Conservation (phyloP, 2,113 vertebrate genomes). For the Merops nubicus region DNA sequence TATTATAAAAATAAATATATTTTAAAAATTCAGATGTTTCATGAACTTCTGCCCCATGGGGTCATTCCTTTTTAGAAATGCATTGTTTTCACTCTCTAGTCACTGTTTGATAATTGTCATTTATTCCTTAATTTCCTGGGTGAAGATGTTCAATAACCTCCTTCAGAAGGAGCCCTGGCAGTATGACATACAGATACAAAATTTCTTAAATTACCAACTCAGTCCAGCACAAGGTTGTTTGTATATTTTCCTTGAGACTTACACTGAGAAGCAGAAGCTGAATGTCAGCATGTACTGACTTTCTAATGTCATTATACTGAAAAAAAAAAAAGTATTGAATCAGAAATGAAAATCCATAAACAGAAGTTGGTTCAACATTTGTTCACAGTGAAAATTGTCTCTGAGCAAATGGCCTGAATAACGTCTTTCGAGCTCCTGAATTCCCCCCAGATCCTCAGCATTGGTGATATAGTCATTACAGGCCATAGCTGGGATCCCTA, state of each 20-base stretch:
- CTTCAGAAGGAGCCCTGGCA: background rate
- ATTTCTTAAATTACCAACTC: background rate
- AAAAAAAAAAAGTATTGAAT: background rate
- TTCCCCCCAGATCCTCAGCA: background rate
- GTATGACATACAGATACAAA: background rate
- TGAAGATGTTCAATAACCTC: background rate
- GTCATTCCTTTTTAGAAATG: background rate
- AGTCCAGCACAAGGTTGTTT: background rate
- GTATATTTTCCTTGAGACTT: background rate
- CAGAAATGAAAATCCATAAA: background rate
- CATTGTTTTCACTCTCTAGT: background rate
- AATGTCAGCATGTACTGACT: background rate
- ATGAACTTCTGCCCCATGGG: accelerated
- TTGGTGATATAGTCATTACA: accelerated
- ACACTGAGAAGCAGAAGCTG: background rate
- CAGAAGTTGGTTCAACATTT: background rate
- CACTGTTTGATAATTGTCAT: background rate
- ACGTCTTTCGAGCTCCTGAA: background rate
- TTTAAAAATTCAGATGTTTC: background rate
- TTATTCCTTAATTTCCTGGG: background rate
- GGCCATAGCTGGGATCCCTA: background rate
- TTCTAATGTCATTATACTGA: background rate
- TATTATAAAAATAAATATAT: too few relatives aligned
- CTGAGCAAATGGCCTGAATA: background rate
- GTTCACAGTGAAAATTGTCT: background rate